Conservation (phyloP, 2,797 vertebrate species). For the Arctocebus calabarensis region DNA sequence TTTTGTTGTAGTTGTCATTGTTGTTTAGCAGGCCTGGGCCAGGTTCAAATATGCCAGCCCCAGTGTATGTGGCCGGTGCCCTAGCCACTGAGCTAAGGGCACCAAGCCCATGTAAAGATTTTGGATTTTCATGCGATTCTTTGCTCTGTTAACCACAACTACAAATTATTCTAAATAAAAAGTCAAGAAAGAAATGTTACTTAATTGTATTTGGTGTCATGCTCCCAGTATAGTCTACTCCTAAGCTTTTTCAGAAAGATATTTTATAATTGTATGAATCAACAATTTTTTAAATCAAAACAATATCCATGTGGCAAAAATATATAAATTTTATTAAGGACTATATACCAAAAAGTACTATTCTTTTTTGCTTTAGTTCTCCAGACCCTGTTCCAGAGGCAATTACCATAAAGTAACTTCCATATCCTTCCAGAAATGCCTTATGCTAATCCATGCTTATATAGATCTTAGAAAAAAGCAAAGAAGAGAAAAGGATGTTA, state of each 20-base stretch:
- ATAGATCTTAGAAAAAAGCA: not conserved
- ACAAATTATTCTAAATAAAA: not conserved
- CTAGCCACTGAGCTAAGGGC: too few species aligned
- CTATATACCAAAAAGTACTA: constrained; percentile 12
- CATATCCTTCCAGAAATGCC: constrained; percentile 15
- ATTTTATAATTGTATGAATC: constrained; percentile 24
- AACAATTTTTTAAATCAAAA: constrained; percentile 1
- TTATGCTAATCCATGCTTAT: not conserved
- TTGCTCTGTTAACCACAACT: constrained; percentile 7
- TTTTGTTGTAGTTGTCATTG: too few species aligned
- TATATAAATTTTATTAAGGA: not conserved
- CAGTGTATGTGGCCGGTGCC: too few species aligned
- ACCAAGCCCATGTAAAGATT: not conserved
- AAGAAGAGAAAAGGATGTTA: not conserved
- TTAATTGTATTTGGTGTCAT: not conserved
- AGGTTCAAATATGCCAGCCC: too few species aligned
- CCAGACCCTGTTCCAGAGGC: not conserved
- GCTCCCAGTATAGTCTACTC: not conserved
- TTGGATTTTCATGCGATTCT: constrained; percentile 8
- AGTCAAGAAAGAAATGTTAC: not conserved
- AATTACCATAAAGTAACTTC: not conserved
- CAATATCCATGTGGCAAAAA: constrained; percentile 2
- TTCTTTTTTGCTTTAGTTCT: constrained; percentile 15
- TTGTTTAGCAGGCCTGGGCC: too few species aligned
- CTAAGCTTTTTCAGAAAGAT: constrained; percentile 11